A percentile compares a stretch with the other conserved stretches of the same genome.
Conservation (phyloP, 2,797 vertebrate genomes). For the Pseudocheirus occidentalis region DNA sequence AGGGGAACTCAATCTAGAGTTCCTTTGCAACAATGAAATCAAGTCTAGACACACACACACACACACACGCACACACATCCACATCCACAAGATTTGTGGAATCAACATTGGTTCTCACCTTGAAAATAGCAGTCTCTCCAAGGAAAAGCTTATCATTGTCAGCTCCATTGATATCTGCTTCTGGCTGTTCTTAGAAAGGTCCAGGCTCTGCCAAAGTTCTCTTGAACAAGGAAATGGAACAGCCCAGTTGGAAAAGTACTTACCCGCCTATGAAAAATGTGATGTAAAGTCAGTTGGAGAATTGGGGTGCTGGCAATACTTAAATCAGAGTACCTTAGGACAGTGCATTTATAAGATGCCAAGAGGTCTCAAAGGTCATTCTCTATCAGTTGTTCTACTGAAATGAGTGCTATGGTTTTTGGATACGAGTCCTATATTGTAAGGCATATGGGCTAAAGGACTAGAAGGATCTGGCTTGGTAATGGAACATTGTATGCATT, state of each 20-base stretch:
- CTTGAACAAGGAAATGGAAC: constrained; percentile 66
- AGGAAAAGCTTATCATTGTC: constrained; percentile 60
- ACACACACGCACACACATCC: background rate
- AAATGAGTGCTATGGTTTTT: constrained; percentile 4
- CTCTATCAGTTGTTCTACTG: background rate
- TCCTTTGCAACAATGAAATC: background rate
- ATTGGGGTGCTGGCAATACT: constrained; percentile 63
- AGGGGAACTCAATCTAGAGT: background rate
- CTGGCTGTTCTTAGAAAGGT: constrained; percentile 71
- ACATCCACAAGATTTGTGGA: constrained; percentile 5
- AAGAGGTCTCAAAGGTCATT: constrained; percentile 74
- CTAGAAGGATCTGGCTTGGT: accelerated
- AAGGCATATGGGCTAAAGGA: accelerated
- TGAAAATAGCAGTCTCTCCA: constrained; percentile 55
- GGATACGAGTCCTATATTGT: background rate
- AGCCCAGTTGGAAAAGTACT: constrained; percentile 52
- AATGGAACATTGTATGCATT: background rate
- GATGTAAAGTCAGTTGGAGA: constrained; percentile 69
- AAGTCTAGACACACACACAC: background rate
- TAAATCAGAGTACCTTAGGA: constrained; percentile 74
- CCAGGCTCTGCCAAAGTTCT: constrained; percentile 34
- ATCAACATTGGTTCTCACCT: constrained; percentile 56
- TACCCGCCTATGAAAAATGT: constrained; percentile 64
- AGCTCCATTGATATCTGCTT: constrained; percentile 64
- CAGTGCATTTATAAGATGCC: constrained; percentile 67